A percentile compares a stretch with the other conserved stretches of the same genome.
Evolutionary conservation across 1,140 invertebrate genomes (phyloP).

Genomic region (Drosophila nasuta): DNA sequence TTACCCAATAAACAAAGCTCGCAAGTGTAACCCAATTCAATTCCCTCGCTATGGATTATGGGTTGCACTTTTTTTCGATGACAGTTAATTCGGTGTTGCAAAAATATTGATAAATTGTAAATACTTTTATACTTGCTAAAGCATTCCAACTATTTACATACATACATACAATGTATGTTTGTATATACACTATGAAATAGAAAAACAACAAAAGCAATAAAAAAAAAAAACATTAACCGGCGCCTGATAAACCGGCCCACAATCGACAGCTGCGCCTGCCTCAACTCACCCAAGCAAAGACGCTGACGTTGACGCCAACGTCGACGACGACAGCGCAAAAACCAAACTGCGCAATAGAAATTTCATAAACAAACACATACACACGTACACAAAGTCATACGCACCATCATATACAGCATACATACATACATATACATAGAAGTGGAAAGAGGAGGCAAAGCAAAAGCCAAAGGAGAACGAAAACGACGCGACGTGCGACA

Average conservation of each 20-base stretch:
- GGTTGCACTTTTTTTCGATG: no score
- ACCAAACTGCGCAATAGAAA: slow-evolving; percentile 80
- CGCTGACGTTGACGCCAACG: slow-evolving; percentile 15
- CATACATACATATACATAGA: slow-evolving; percentile 24
- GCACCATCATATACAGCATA: slow-evolving; percentile 22
- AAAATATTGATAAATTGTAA: not conserved
- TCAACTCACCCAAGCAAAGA: slow-evolving; percentile 41
- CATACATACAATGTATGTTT: not conserved
- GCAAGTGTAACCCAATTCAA: no score
- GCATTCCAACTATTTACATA: not conserved
- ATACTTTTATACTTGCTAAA: not conserved
- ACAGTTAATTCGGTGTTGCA: not conserved
- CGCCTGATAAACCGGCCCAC: slow-evolving; percentile 78
- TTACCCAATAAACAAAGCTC: not conserved
- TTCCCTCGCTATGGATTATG: no score
- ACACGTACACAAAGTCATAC: slow-evolving; percentile 8
- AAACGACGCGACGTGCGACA: slow-evolving; percentile 29
- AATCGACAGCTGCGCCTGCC: slow-evolving; percentile 50
- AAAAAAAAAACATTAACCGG: slow-evolving; percentile 60
- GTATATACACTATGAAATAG: slow-evolving; percentile 8
- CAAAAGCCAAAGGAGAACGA: slow-evolving; percentile 38
- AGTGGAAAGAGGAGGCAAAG: slow-evolving; percentile 60
- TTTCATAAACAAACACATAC: slow-evolving; percentile 73
- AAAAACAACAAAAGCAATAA: slow-evolving; percentile 6
- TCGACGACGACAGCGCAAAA: slow-evolving; percentile 38